Percentiles rank a stretch among this genome's conserved stretches.
Conservation (phyloP, 2,113 vertebrate genomes). For the Pogonocichla stellata region DNA sequence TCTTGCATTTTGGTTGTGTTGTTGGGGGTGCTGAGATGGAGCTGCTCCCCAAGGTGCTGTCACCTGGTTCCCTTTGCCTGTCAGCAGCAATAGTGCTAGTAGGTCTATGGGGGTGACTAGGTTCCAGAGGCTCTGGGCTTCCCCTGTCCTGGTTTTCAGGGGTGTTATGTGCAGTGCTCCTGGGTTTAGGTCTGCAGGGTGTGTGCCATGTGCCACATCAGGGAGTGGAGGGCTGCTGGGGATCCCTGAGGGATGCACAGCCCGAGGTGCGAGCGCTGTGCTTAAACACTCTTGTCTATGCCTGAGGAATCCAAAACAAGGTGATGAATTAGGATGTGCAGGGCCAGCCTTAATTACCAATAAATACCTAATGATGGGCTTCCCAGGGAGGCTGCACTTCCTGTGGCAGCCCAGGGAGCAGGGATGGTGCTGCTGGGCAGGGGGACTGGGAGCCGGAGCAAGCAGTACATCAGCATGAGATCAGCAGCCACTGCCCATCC, state of each 20-base stretch:
- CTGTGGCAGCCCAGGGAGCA: background rate
- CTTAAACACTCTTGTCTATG: rapidly evolving
- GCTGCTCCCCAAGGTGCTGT: background rate
- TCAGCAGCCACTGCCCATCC: background rate
- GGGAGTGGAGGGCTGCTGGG: background rate
- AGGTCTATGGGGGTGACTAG: rapidly evolving
- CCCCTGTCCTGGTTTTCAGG: background rate
- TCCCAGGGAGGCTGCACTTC: background rate
- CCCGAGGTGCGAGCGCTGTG: rapidly evolving
- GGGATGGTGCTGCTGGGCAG: background rate
- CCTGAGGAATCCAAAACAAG: background rate
- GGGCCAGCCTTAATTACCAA: background rate
- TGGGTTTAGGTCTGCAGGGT: background rate
- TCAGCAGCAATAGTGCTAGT: rapidly evolving
- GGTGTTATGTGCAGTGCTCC: rapidly evolving
- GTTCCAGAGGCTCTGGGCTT: background rate
- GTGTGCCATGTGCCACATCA: too few species aligned
- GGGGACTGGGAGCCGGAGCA: background rate
- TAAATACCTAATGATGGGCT: background rate
- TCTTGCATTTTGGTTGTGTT: background rate
- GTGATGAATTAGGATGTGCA: background rate
- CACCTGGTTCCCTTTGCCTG: background rate
- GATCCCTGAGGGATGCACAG: background rate
- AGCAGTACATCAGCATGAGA: background rate
- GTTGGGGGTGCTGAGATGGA: background rate